These are phyloP conservation scores for Halisarca cf. caerulea DNA, from an alignment of 37 sponge, comb jelly and placozoan species.

Conservation along the genomic window DNA sequence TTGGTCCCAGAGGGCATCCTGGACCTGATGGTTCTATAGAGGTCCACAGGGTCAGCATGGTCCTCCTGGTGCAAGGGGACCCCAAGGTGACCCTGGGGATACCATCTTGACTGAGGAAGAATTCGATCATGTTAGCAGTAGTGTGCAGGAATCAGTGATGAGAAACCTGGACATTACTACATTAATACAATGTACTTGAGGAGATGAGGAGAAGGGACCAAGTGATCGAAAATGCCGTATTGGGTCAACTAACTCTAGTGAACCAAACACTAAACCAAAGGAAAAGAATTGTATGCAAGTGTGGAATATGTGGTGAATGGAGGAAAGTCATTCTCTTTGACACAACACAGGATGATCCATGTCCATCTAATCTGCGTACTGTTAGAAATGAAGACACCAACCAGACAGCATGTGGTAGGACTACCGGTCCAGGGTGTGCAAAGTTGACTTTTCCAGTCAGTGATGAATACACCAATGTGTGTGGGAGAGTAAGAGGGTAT, in stretches of 20 bases:
- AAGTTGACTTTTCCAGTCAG: background rate
- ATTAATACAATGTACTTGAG: too few relatives aligned
- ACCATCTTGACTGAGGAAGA: background rate
- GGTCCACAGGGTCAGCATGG: background rate
- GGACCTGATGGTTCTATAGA: background rate
- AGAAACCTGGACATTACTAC: too few relatives aligned
- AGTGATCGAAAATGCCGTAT: too few relatives aligned
- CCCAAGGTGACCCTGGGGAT: background rate
- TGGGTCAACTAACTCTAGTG: too few relatives aligned
- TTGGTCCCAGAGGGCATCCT: background rate
- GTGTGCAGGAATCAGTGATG: too few relatives aligned
- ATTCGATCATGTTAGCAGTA: background rate
- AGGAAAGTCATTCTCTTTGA: too few relatives aligned
- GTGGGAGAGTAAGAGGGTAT: conserved; percentile 6
- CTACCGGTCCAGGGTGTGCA: background rate
- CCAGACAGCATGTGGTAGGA: background rate
- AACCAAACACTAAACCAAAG: too few relatives aligned
- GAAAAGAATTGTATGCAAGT: too few relatives aligned
- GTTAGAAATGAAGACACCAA: background rate
- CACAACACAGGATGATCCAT: background rate
- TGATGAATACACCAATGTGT: background rate
- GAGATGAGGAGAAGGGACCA: too few relatives aligned
- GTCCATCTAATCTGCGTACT: background rate
- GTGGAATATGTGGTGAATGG: too few relatives aligned
- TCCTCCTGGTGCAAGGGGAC: background rate